Base-by-base conservation (phyloP, 2,797 vertebrate species). In the Bryconaethiops microstoma region DNA sequence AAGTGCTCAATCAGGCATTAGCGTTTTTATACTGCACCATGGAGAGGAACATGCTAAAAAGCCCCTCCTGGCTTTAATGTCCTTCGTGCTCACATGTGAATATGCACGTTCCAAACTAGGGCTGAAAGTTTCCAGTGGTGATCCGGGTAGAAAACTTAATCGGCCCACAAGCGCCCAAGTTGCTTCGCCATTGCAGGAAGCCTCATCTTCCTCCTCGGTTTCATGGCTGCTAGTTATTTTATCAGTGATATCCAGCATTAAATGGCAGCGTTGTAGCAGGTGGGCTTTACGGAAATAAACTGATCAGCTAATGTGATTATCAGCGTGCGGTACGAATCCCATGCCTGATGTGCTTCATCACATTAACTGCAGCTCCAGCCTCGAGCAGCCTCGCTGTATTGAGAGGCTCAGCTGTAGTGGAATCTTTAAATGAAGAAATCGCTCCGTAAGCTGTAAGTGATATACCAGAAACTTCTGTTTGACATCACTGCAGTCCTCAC, bases 1-100 rank as follows among this genome's bases (percentile, higher is more conserved):
- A 87, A 87, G 87, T 88, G 88, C 82, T 86, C 85, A 88, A 89
- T 87, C 88, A 86, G 86, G 70, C 82, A 88, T 86, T 89, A 82
- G 86, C 68, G 45, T 42, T 73, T 81, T 74, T 86, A 57, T 62
- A 35, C 76, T 8, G 23, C 55, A 39, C 70, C 57, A 74, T 63
- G 1, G 45, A 85, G 84, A 81, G 78, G 79, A 83, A 74, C 79
- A 29, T 77, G 82, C 78, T 42, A 59, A 59, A 60, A 52, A 54
- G 25, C 14, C 50, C 23, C 48, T 71, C 48, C 21, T 3, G 29
- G 69, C 48, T 81, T 81, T 75, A 73, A 79, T 78, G 62, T 55
- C 57, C 81, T 67, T 75, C 73, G 69, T n/a, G 48, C 72, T 64
- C 52, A 19, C 67, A 82, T 19, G 63, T 23, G 65, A 64, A 79